These are phyloP conservation scores for Drosophila suboccidentalis DNA, from an alignment of 2,888 invertebrate genomes.

Conservation along the genomic window DNA sequence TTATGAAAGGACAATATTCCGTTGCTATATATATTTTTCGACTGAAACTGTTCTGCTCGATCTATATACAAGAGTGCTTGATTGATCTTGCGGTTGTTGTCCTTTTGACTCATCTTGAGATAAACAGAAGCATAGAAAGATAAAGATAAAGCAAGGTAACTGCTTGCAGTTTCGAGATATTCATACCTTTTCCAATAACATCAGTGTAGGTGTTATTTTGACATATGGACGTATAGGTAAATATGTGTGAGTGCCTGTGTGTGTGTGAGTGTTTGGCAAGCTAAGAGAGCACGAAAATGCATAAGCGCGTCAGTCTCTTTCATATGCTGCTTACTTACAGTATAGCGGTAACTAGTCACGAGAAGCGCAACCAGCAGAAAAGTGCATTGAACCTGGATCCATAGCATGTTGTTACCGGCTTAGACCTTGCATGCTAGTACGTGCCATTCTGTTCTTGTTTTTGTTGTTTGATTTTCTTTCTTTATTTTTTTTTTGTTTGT, in stretches of 20 bases:
- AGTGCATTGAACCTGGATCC: slow-evolving; percentile 59
- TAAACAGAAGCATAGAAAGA: too few relatives aligned
- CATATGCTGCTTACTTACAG: slow-evolving; percentile 41
- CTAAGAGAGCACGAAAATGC: slow-evolving; percentile 29
- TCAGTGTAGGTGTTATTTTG: slow-evolving; percentile 26
- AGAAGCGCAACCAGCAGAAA: slow-evolving; percentile 58
- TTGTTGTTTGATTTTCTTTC: slow-evolving; percentile 4
- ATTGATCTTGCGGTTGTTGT: too few relatives aligned
- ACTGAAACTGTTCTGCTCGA: not conserved
- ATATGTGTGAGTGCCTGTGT: not conserved
- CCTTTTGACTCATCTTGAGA: not conserved
- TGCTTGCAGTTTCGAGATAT: not conserved
- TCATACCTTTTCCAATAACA: slow-evolving; percentile 14
- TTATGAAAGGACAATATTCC: not conserved
- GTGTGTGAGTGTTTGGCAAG: not conserved
- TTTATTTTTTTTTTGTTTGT: slow-evolving; percentile 7
- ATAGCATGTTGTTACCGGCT: slow-evolving; percentile 37
- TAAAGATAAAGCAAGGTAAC: not conserved
- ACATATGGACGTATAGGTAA: slow-evolving; percentile 6
- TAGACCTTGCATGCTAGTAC: slow-evolving; percentile 51
- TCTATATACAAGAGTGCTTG: too few relatives aligned
- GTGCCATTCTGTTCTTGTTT: slow-evolving; percentile 32
- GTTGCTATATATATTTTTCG: not conserved
- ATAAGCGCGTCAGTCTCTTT: slow-evolving; percentile 28
- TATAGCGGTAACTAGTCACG: slow-evolving; percentile 58